A percentile compares a stretch with the other conserved stretches of the same genome.
Evolutionary conservation across 1,140 invertebrate species (phyloP).

Genomic region (Ruditapes philippinarum): DNA sequence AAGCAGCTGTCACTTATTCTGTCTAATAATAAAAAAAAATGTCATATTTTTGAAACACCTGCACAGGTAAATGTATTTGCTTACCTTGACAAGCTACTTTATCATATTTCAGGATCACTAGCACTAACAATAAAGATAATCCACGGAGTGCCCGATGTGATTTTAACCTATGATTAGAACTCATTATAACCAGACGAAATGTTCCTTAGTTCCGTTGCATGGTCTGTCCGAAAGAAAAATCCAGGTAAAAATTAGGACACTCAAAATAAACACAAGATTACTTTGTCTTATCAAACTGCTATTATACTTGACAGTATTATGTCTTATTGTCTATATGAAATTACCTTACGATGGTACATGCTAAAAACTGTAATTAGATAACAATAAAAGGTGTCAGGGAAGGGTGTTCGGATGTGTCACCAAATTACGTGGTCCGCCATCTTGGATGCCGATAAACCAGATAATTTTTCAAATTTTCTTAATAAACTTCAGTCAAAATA

Average conservation of each 20-base stretch:
- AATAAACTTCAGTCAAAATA: neutral
- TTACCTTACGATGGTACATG: neutral
- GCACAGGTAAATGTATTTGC: neutral
- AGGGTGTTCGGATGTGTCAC: constrained; percentile 43
- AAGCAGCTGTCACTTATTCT: no score
- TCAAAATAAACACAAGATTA: no score
- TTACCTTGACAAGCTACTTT: neutral
- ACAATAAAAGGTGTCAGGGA: constrained; percentile 47
- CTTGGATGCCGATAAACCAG: constrained; percentile 16
- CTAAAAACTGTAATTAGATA: neutral
- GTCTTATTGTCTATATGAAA: neutral
- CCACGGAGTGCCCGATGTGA: neutral
- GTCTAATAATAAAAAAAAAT: no score
- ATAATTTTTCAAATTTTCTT: neutral
- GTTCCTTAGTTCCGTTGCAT: no score
- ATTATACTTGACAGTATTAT: neutral
- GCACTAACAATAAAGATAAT: neutral
- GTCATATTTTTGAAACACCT: neutral
- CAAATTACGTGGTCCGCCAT: constrained; percentile 35
- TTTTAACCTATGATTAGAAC: constrained; percentile 34
- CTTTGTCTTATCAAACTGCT: neutral
- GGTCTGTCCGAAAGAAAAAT: no score
- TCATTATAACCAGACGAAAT: neutral
- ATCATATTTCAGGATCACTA: neutral
- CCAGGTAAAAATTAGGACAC: no score